Base-by-base conservation (phyloP, 1,140 invertebrate species). In the Heliconius congener region DNA sequence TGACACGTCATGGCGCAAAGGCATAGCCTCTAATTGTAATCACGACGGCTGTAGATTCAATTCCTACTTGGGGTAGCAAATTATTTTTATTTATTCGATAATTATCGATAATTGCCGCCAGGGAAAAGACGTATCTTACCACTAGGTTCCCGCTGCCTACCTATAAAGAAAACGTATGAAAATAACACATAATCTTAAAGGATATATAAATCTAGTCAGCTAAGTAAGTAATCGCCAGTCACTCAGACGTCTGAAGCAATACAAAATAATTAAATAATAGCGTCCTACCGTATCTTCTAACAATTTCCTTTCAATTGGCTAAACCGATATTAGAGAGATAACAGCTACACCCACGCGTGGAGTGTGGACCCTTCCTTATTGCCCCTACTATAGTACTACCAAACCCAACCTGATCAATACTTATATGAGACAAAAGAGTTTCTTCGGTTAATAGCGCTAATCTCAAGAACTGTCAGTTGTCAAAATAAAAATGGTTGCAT, bases 261-360 rank as follows among this genome's bases (percentile, higher is more conserved):
- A 30, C 60, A 16, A 66, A 60, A 66, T 66, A 66, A 66, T 16
- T 66, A 66, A 66, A 66, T 66, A 66, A 66, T 66, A 66, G 27
- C 60, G 16, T 30, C 55, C n/a, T 60, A 3, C 9, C 18, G 55
- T 60, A 60, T 27, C 55, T 27, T 30, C 60, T 66, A 66, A 27
- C 76, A 37, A 55, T 72, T 74, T 72, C 71, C 76, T 78, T 46
- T 71, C 80, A 81, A 78, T 55, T 70, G 76, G 42, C 60, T 46
- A 73, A 66, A 57, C 73, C 18, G 60, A 66, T 66, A 30, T 30
- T 27, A 71, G 74, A 8, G 42, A 73, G 75, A 80, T 80, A 30
- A 42, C 72, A 42, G 75, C 72, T 23, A 11, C 72, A n/a, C 76
- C 80, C 80, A 81, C 76, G 71, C 37, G 37, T 71, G 75, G 5